Conservation (phyloP, 1,140 invertebrate genomes). For the Heliothis virescens region DNA sequence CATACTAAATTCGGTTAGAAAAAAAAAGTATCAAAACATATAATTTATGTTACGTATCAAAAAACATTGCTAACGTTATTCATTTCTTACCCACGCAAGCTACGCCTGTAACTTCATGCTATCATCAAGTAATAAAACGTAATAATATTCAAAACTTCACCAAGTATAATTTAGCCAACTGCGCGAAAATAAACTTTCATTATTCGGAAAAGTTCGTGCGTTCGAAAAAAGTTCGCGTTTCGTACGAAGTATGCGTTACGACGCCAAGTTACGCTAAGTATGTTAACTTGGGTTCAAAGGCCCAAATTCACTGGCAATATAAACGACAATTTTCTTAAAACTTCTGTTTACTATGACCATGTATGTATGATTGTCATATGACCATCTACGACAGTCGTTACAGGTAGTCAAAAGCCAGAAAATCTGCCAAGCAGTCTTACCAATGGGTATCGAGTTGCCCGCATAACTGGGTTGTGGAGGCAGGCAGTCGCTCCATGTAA, state of each 20-base stretch:
- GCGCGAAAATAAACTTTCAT: slow-evolving; percentile 20
- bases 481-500: too few relatives aligned
- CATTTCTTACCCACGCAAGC: neutral
- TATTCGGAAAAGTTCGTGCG: slow-evolving; percentile 17
- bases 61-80: neutral
- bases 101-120: neutral
- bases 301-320: too few relatives aligned
- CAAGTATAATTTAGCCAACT: slow-evolving; percentile 4
- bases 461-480: too few relatives aligned
- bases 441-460: too few relatives aligned
- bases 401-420: too few relatives aligned
- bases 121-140: slow-evolving; percentile 10
- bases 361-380: too few relatives aligned
- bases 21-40: neutral
- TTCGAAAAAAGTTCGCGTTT: slow-evolving; percentile 15
- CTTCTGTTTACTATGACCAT: too few relatives aligned
- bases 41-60: neutral
- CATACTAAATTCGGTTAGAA: too few relatives aligned
- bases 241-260: slow-evolving; percentile 14
- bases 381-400: too few relatives aligned
- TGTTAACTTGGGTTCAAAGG: neutral
- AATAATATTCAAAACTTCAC: slow-evolving; percentile 27
- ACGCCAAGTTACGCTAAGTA: neutral
- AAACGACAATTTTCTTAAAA: too few relatives aligned
- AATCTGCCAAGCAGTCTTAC: too few relatives aligned